Base-by-base conservation (phyloP, 2,113 vertebrate genomes). In the Prunella fulvescens region DNA sequence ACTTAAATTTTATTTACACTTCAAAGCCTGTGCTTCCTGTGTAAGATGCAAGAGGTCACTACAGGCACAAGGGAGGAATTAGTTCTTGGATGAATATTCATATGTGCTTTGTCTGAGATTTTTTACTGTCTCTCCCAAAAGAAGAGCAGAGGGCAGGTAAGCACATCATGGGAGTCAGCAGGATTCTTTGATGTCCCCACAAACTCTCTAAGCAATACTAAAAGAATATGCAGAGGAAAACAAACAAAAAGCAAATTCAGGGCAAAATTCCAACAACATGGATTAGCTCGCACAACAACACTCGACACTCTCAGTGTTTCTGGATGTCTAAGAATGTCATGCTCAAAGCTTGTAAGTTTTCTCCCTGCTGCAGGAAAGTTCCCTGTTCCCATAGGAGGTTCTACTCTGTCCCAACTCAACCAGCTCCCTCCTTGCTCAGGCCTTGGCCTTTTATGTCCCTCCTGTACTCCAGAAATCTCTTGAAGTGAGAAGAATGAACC, bases 241-340 rank as follows among this genome's bases (percentile, higher is more conserved):
- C 16, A 47, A 79, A 56, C 29, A 61, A 48, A 62, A 33, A 31
- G 16, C 10, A 90, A 56, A 33, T 50, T 60, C 35, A 54, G 22
- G n/a, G 25, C 33, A 74, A n/a, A 89, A 74, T 39, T 86, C 40
- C 29, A 50, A 11, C 51, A 44, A 23, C 3, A 6, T 14, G 11
- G 11, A 9, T 60, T 37, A 48, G 9, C 10, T 58, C 2, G 0
- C 40, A 51, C 13, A 42, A 20, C 0, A 1, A 39, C 2, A 11
- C 15, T 51, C 37, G 1, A 13, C 58, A 40, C 37, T 60, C 51
- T 54, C 3, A 0, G 15, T 37, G 39, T 33, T 66, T 74, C 76
- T 65, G 66, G 4, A 28, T 70, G 22, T 35, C 25, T 54, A 20
- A 37, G 26, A 86, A 53, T 5, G 6, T 57, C 31, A 48, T 29